Percentiles rank a stretch among this genome's conserved stretches.
Evolutionary conservation across 1,140 invertebrate species (phyloP).

Genomic region (Aphaenogaster floridana): DNA sequence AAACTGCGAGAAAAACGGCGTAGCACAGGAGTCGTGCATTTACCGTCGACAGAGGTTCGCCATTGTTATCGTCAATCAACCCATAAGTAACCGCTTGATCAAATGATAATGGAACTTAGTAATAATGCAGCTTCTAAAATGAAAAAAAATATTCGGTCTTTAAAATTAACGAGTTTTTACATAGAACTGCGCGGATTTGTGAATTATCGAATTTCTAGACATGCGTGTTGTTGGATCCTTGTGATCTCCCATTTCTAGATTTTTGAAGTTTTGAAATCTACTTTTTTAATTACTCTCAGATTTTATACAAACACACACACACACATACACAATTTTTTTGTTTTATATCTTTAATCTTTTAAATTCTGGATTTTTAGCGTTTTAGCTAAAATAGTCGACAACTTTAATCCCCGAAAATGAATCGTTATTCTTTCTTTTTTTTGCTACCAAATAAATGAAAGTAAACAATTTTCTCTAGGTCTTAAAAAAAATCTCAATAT

Average conservation of each 20-base stretch:
- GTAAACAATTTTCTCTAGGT: not conserved
- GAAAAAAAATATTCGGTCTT: constrained; percentile 19
- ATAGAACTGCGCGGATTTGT: not conserved
- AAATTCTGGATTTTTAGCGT: not conserved
- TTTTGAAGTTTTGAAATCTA: not conserved
- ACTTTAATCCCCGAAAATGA: not conserved
- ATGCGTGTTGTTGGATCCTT: not conserved
- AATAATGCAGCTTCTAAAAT: not conserved
- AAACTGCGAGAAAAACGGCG: constrained; percentile 89
- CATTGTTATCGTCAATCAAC: constrained; percentile 56
- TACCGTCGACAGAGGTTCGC: constrained; percentile 89
- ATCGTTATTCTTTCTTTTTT: constrained; percentile 1
- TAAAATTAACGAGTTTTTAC: not conserved
- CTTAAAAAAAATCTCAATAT: not conserved
- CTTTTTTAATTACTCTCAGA: not conserved
- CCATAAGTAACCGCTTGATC: constrained; percentile 30
- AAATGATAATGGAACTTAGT: not conserved
- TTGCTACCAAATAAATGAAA: not conserved
- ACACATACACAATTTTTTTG: not conserved
- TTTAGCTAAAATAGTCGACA: not conserved
- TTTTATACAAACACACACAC: not conserved
- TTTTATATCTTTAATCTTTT: not conserved
- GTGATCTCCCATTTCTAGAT: not conserved
- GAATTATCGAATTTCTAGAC: constrained; percentile 7
- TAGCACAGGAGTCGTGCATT: constrained; percentile 90